Evolutionary conservation across 2,888 invertebrate species (phyloP).

Genomic region (Drosophila ezoana): DNA sequence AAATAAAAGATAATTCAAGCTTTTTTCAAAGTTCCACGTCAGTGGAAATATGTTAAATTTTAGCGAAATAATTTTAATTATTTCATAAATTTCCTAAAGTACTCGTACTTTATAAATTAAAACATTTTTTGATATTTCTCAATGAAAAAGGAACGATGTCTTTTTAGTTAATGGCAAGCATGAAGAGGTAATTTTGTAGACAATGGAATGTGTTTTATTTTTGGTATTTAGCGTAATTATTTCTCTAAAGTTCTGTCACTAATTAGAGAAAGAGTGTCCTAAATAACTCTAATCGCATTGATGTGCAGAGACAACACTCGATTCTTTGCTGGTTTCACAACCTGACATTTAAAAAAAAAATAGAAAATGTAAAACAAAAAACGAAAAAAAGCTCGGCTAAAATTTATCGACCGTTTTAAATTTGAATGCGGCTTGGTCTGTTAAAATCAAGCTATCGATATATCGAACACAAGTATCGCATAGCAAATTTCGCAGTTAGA

Average conservation of each 20-base stretch:
- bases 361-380: neutral
- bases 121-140: neutral
- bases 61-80: too few relatives aligned
- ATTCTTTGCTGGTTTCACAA: constrained; percentile 16
- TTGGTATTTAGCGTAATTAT: constrained; percentile 69
- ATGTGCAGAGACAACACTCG: constrained; percentile 13
- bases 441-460: constrained; percentile 16
- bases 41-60: too few relatives aligned
- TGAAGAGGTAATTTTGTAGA: constrained; percentile 34
- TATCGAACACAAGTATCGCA: constrained; percentile 9
- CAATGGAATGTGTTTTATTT: constrained; percentile 48
- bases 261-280: constrained; percentile 64
- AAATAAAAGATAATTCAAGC: constrained; percentile 4
- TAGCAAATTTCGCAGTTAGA: neutral
- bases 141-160: constrained; percentile 1
- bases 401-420: neutral
- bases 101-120: neutral
- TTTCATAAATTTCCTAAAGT: too few relatives aligned
- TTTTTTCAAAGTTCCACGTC: too few relatives aligned
- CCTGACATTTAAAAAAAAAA: constrained; percentile 34
- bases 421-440: neutral
- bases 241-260: constrained; percentile 52
- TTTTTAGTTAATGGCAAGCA: constrained; percentile 3
- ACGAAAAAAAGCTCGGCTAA: neutral
- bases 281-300: constrained; percentile 52